Evolutionary conservation across 53 echinoderm and acorn worm species (phyloP).

Genomic region (Luidia sarsii): DNA sequence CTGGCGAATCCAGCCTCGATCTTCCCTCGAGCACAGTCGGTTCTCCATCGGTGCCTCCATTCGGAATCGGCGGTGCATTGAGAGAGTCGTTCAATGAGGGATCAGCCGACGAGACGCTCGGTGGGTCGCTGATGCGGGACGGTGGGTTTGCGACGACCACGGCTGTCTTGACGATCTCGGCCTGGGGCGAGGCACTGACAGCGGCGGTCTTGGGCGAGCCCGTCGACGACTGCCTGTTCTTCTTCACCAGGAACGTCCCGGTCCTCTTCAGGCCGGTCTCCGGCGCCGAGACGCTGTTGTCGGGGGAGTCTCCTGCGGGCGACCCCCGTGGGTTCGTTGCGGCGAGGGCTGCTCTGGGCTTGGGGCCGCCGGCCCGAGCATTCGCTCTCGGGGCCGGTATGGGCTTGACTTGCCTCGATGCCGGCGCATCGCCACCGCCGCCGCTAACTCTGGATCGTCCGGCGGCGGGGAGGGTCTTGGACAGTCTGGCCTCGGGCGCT

Average conservation of each 20-base stretch:
- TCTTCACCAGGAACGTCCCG: slow-evolving; percentile 28
- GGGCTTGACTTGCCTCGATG: background rate
- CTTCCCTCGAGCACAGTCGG: background rate
- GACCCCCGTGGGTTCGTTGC: too few relatives aligned
- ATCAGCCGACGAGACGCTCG: background rate
- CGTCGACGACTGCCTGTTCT: background rate
- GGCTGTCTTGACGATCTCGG: slow-evolving; percentile 35
- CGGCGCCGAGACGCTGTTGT: background rate
- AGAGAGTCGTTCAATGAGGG: background rate
- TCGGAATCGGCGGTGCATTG: background rate
- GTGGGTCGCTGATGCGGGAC: background rate
- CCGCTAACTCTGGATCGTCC: background rate
- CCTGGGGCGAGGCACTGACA: slow-evolving; percentile 19
- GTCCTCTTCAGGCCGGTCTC: slow-evolving; percentile 15
- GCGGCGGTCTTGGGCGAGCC: slow-evolving; percentile 5
- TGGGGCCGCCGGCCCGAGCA: background rate
- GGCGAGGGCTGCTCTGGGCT: too few relatives aligned
- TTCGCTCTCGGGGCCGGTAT: background rate
- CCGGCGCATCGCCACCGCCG: slow-evolving; percentile 2
- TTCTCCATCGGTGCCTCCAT: background rate
- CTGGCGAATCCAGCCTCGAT: background rate
- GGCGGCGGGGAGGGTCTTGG: slow-evolving; percentile 7
- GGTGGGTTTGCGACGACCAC: slow-evolving; percentile 16
- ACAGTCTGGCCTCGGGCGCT: slow-evolving; percentile 1
- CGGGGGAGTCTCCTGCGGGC: background rate